Base-by-base conservation (phyloP, 2,888 invertebrate genomes). In the Catocala fraxini region DNA sequence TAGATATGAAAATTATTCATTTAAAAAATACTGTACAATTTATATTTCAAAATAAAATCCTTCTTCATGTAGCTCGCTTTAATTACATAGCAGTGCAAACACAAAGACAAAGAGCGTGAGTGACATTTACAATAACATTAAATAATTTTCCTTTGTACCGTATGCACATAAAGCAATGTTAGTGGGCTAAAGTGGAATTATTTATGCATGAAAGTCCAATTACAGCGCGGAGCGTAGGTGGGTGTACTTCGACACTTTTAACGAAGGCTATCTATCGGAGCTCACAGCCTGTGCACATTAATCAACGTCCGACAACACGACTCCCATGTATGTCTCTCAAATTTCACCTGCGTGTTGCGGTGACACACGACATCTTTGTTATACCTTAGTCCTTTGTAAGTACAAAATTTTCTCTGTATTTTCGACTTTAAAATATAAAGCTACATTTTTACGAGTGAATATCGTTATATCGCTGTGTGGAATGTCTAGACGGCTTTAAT, bases 221-320 rank as follows among this genome's bases (percentile, higher is more conserved):
- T 63, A 67, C 53, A 39, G 35, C 35, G 49, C 56, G 49, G 33
- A 49, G 48, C 25, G 58, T 56, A 13, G 59, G 47, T 12, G 49
- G 45, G 46, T 52, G 55, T 62, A 70, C 49, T 73, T 73, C 62
- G 73, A 72, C 71, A 75, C 69, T 70, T 81, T 77, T 80, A 79
- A 83, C 74, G 73, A 76, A 79, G 82, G 80, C 80, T 74, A 77
- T 77, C 76, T 79, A 80, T 80, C 71, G 74, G 54, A 35, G 71
- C 68, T 73, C 69, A 63, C 70, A 77, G 71, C 65, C 68, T 35
- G 56, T 48, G 67, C 60, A 67, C 83, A 84, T 86, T 81, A 81
- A 85, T 87, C 86, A 85, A 81, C 72, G 79, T 79, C 77, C 59
- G 60, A 63, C 68, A 55, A 60, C 64, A 64, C 51, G 62, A 56